Conservation (phyloP, 64 coral and sea anemone species). For the Montipora sp. region DNA sequence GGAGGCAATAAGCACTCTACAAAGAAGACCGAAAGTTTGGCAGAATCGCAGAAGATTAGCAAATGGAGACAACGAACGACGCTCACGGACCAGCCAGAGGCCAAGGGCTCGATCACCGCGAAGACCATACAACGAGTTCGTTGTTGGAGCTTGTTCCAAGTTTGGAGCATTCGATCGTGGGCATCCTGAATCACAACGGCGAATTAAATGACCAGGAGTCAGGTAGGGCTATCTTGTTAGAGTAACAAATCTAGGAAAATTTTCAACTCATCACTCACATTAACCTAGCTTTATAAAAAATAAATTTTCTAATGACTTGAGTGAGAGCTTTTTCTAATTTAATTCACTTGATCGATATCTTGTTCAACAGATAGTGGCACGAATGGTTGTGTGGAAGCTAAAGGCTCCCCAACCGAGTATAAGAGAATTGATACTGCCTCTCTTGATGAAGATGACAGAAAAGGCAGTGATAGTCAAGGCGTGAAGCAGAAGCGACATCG, state of each 20-base stretch:
- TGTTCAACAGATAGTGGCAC: conserved; percentile 89
- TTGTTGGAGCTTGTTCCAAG: conserved; percentile 97
- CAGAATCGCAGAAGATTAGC: conserved; percentile 94
- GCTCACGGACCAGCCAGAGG: conserved; percentile 82
- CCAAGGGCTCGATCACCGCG: conserved; percentile 75
- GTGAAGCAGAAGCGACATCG: conserved; percentile 98
- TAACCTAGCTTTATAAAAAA: conserved; percentile 95
- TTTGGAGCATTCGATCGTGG: conserved; percentile 93
- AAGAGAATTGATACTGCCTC: conserved; percentile 88
- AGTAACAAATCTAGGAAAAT: conserved; percentile 77
- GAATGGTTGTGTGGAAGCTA: conserved; percentile 83
- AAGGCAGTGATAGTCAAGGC: conserved; percentile 83
- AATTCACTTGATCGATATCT: conserved; percentile 76
- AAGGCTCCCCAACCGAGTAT: conserved; percentile 89
- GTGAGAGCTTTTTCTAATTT: conserved; percentile 93
- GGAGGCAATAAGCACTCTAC: conserved; percentile 91
- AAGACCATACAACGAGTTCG: conserved; percentile 81
- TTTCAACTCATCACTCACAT: conserved; percentile 95
- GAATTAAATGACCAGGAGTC: conserved; percentile 84
- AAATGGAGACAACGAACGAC: conserved; percentile 88
- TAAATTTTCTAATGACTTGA: conserved; percentile 98
- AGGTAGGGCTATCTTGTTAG: conserved; percentile 96
- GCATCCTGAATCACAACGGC: conserved; percentile 89
- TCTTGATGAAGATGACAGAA: conserved; percentile 90
- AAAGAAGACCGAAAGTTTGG: conserved; percentile 97